A percentile compares a stretch with the other conserved stretches of the same genome.
Conservation (phyloP, 2,888 invertebrate genomes). For the Prosopocoilus inquinatus region DNA sequence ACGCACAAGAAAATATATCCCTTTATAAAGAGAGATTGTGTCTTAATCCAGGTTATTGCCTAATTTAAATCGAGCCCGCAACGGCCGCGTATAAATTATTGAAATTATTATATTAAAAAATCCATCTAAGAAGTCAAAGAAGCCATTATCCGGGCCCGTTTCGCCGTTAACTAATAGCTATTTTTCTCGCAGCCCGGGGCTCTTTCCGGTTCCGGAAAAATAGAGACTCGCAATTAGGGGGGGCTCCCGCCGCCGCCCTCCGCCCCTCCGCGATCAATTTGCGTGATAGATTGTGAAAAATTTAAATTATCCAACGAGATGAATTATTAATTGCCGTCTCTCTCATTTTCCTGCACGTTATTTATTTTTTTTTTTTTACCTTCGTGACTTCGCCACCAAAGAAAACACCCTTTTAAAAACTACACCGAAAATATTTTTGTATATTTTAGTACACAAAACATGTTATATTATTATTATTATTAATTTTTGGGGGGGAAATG, state of each 20-base stretch:
- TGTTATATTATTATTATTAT: no score
- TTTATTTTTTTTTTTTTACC: no score
- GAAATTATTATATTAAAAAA: slow-evolving; percentile 74
- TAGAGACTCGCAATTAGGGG: slow-evolving; percentile 3
- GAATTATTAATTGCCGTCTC: slow-evolving; percentile 1
- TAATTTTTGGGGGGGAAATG: no score
- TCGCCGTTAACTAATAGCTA: slow-evolving; percentile 48
- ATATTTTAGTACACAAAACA: no score
- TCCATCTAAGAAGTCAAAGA: slow-evolving; percentile 71
- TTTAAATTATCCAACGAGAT: slow-evolving; percentile 1
- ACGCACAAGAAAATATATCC: background rate
- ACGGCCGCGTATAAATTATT: slow-evolving; percentile 52
- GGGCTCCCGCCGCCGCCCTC: background rate
- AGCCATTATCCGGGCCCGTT: slow-evolving; percentile 54
- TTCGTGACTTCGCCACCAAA: no score
- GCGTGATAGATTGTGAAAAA: slow-evolving; percentile 4
- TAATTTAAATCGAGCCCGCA: slow-evolving; percentile 49
- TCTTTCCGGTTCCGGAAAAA: slow-evolving; percentile 3
- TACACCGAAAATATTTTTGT: no score
- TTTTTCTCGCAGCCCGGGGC: slow-evolving; percentile 35
- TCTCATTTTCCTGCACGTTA: background rate
- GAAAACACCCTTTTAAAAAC: no score
- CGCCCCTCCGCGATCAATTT: background rate
- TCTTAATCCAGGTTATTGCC: slow-evolving; percentile 51
- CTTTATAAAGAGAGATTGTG: slow-evolving; percentile 11